Conservation (phyloP, 2,888 invertebrate species). For the Stramonita haemastoma region DNA sequence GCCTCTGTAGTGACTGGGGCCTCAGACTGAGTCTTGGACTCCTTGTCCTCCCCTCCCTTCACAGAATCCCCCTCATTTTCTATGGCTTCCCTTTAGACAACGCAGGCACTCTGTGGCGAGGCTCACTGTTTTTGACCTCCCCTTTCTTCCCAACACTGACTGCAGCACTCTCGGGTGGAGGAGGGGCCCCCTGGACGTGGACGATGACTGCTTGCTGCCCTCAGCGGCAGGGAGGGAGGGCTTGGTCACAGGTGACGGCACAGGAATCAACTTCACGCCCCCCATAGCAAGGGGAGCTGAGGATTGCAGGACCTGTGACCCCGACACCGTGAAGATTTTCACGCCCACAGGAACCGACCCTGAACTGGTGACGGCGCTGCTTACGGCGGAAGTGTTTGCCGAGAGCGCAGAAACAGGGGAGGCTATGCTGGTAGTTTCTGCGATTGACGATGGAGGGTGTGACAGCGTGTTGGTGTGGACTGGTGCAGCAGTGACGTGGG, state of each 20-base stretch:
- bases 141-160: neutral
- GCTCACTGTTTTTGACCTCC: neutral
- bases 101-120: neutral
- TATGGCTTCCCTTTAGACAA: neutral
- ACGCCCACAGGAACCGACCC: conserved; percentile 1
- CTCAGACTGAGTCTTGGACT: neutral
- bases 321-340: conserved; percentile 23
- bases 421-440: neutral
- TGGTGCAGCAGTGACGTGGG: neutral
- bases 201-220: conserved; percentile 17
- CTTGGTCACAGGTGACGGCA: neutral
- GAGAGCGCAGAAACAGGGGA: neutral
- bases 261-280: conserved; percentile 12
- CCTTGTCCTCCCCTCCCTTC: neutral
- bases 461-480: neutral
- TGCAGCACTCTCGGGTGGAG: neutral
- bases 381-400: neutral
- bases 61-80: neutral
- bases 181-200: neutral
- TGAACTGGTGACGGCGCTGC: neutral
- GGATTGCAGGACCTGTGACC: conserved; percentile 18
- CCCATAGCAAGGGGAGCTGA: conserved; percentile 3
- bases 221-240: neutral
- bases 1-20: neutral
- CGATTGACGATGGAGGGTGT: neutral